Evolutionary conservation across 2,797 vertebrate species (phyloP), one percentile per base, ranked within the genome.

Genomic region (Gymnoscopelus microlampas): DNA sequence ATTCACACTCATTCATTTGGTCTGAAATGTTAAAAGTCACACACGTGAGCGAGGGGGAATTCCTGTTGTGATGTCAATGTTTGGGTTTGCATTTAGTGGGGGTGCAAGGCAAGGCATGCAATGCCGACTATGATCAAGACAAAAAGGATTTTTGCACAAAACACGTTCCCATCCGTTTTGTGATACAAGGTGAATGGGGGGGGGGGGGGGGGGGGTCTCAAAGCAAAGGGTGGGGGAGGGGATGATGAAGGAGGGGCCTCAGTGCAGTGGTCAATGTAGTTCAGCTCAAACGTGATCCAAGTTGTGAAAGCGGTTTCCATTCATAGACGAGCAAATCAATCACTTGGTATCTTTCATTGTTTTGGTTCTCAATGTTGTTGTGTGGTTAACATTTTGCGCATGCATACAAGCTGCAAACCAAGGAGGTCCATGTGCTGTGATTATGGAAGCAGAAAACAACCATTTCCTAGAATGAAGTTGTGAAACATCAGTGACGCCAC

Each of bases 121-220:
- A n/a, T 0, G 56, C 60, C 63, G 54, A 56, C 81, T 58, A 15
- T 19, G n/a, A 79, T 74, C 15, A 69, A 60, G 39, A 47, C 44
- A 53, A 39, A 13, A 15, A 68, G 66, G 48, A 19, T 73, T 82
- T 51, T 62, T 76, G 48, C 84, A 80, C 73, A 80, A 85, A 89
- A 82, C 73, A 82, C 79, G 91, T 95, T 96, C 95, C 96, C 95
- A 96, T 96, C 95, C 79, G 95, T 96, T 96, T 96, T 96, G 95
- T 95, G 95, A 93, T 85, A 83, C 19, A 55, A 39, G 15, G 57
- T 50, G 56, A 10, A 4, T 24, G 9, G 5, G 58, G 5, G 60
- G 50, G 19, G 10, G 29, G 3, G 60, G 48, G 53, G 55, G 51
- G 49, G 56, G 65, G 9, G 74, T 13, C 70, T 81, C 35, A 82